Percentiles rank a stretch among this genome's conserved stretches.
Evolutionary conservation across 2,888 invertebrate species (phyloP).

Genomic region (Craniophora ligustri): DNA sequence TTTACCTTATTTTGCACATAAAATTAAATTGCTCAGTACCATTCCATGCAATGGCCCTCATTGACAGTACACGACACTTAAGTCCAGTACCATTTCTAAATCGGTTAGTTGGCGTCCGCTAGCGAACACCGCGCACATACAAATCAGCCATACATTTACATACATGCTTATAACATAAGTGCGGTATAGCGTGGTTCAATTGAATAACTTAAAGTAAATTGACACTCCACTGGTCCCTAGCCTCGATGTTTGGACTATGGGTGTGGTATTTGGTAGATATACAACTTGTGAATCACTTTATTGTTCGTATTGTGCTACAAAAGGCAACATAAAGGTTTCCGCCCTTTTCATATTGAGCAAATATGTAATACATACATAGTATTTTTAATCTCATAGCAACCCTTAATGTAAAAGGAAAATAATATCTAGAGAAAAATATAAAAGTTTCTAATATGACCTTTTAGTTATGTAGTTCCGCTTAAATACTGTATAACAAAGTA

Average conservation of each 20-base stretch:
- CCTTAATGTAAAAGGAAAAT: background rate
- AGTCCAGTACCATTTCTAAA: constrained; percentile 53
- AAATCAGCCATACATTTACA: constrained; percentile 54
- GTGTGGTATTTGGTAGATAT: constrained; percentile 32
- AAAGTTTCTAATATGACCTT: background rate
- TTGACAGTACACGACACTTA: constrained; percentile 24
- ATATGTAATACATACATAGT: too few relatives aligned
- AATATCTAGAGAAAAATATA: background rate
- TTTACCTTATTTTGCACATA: constrained; percentile 4
- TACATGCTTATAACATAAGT: constrained; percentile 32
- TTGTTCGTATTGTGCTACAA: constrained; percentile 18
- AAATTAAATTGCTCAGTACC: constrained; percentile 5
- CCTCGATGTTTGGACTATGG: constrained; percentile 33
- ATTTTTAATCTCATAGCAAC: too few relatives aligned
- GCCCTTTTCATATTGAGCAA: background rate
- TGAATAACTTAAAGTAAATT: constrained; percentile 54
- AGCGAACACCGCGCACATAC: constrained; percentile 53
- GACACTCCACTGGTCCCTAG: constrained; percentile 38
- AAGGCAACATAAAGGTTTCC: background rate
- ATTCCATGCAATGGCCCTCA: constrained; percentile 25
- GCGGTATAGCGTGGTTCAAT: constrained; percentile 47
- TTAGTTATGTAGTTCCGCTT: too few relatives aligned
- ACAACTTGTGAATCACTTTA: constrained; percentile 41
- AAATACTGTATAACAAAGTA: too few relatives aligned
- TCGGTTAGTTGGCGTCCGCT: constrained; percentile 58